Percentiles rank a stretch among this genome's conserved stretches.
phyloP scores from a whole-genome alignment of 1,140 invertebrate genomes.

The Archivesica marissinica region DNA sequence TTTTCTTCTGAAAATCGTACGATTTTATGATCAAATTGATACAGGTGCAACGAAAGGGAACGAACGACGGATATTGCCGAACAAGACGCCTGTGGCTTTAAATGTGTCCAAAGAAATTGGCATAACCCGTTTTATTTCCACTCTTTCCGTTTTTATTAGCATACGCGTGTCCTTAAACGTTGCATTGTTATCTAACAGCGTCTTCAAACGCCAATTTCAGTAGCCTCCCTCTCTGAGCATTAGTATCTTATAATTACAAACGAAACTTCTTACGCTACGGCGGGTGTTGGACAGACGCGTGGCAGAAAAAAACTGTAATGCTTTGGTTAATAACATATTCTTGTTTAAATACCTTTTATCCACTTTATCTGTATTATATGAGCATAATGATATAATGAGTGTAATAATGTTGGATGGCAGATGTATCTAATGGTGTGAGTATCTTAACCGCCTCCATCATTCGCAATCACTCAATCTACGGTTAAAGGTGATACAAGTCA shows the following conservation, averaged over 20 bases:
- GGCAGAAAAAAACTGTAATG: neutral
- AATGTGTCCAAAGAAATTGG: conserved; percentile 16
- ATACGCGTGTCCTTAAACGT: conserved; percentile 11
- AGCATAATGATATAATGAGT: conserved; percentile 1
- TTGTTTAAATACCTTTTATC: conserved; percentile 15
- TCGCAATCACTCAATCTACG: no score
- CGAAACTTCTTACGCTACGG: neutral
- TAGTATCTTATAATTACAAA: conserved; percentile 31
- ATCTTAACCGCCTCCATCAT: no score
- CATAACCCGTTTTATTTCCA: neutral
- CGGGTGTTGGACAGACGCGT: neutral
- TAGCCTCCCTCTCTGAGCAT: neutral
- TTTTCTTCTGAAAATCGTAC: conserved; percentile 13
- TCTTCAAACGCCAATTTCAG: neutral
- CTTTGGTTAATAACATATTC: neutral
- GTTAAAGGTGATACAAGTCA: no score
- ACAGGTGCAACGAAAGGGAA: conserved; percentile 33
- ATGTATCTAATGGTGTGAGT: conserved; percentile 5
- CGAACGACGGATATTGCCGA: neutral
- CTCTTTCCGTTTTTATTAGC: conserved; percentile 5
- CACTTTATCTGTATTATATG: conserved; percentile 4
- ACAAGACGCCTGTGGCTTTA: neutral
- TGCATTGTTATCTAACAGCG: conserved; percentile 21
- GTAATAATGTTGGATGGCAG: neutral
- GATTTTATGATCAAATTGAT: conserved; percentile 34